A percentile compares a stretch with the other conserved stretches of the same genome.
Conservation (phyloP, 2,113 vertebrate species). For the Calypte anna region DNA sequence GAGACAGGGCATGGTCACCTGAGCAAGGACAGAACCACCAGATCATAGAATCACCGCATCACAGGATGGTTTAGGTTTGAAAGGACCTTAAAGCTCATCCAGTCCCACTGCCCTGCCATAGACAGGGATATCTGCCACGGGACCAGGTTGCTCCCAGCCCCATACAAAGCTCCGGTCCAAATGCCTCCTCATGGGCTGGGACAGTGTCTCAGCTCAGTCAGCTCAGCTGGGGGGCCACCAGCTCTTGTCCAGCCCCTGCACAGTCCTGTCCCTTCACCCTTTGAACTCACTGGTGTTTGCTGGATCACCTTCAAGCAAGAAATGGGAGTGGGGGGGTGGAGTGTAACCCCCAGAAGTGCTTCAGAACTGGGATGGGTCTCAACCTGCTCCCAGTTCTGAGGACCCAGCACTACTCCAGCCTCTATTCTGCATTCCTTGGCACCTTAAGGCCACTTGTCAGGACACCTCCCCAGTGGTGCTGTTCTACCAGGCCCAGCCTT, state of each 20-base stretch:
- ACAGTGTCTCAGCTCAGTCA: neutral
- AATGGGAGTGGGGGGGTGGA: rapidly evolving
- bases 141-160: no score
- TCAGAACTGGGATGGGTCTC: neutral
- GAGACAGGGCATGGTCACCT: neutral
- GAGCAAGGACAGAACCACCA: rapidly evolving
- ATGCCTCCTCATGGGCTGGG: rapidly evolving
- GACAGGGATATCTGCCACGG: no score
- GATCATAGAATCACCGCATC: no score
- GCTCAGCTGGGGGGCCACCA: neutral
- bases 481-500: rapidly evolving
- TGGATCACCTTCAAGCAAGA: neutral
- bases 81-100: no score
- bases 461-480: rapidly evolving
- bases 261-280: rapidly evolving
- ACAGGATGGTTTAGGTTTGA: no score
- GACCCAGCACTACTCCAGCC: neutral
- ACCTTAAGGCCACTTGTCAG: neutral
- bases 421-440: rapidly evolving
- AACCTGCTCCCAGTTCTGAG: neutral
- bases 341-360: neutral
- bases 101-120: no score
- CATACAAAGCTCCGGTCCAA: no score
- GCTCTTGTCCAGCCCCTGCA: rapidly evolving
- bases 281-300: neutral